These are phyloP conservation scores for Onychostruthus taczanowskii DNA, from an alignment of 2,113 vertebrate genomes.

Conservation along the genomic window DNA sequence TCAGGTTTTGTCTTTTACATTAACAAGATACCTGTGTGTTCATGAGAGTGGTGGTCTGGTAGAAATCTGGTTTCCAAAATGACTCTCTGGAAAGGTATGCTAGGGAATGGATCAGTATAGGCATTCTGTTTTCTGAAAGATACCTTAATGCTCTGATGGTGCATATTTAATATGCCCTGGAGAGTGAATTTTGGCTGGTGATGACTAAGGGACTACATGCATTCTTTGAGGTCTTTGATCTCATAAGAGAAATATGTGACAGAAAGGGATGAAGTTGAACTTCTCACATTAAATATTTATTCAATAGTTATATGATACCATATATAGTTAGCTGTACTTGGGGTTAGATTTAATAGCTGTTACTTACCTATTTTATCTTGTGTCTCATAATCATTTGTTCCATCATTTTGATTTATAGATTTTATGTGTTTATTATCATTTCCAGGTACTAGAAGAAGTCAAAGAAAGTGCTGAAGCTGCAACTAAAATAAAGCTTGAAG, in stretches of 20 bases:
- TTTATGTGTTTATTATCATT: background rate
- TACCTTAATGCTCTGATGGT: background rate
- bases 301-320: background rate
- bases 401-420: background rate
- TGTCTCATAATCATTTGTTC: background rate
- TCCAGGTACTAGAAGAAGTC: conserved; percentile 79
- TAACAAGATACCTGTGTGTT: background rate
- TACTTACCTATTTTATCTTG: background rate
- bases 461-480: conserved; percentile 82
- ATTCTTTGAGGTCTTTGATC: background rate
- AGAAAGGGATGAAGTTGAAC: background rate
- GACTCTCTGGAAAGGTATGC: background rate
- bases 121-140: background rate
- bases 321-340: background rate
- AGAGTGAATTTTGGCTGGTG: background rate
- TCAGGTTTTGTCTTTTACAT: background rate
- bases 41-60: background rate
- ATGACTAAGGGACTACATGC: background rate
- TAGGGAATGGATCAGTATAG: background rate
- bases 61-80: background rate
- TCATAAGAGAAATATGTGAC: background rate
- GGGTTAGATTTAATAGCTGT: background rate
- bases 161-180: background rate
- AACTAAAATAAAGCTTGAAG: conserved; percentile 82
- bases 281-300: background rate